Percentiles rank a stretch among this genome's conserved stretches.
These are phyloP conservation scores for Whitmania pigra DNA, from an alignment of 1,140 invertebrate genomes.

Conservation along the genomic window DNA sequence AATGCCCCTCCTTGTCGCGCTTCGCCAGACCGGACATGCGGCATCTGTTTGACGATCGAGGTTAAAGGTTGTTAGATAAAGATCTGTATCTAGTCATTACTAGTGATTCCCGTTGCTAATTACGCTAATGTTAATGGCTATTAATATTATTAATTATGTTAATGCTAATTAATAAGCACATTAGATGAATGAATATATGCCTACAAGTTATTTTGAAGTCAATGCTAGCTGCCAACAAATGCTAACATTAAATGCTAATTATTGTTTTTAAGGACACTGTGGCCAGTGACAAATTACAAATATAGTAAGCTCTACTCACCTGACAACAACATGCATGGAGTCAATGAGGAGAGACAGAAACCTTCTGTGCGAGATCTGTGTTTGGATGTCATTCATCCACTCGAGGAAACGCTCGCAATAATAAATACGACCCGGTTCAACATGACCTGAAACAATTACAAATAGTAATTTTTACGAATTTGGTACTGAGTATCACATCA, in stretches of 20 bases:
- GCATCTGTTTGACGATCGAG: slow-evolving; percentile 34
- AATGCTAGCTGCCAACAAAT: neutral
- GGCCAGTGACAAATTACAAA: neutral
- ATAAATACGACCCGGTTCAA: slow-evolving; percentile 52
- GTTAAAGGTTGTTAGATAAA: neutral
- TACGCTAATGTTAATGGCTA: no score
- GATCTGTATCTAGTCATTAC: no score
- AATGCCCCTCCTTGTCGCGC: slow-evolving; percentile 64
- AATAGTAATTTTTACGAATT: neutral
- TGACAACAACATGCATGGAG: slow-evolving; percentile 81
- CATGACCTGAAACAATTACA: slow-evolving; percentile 38
- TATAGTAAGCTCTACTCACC: slow-evolving; percentile 41
- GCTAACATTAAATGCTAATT: no score
- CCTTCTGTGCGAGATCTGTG: slow-evolving; percentile 77
- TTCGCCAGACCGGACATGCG: slow-evolving; percentile 61
- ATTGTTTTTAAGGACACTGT: no score
- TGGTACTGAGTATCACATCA: no score
- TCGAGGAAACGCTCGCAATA: slow-evolving; percentile 94
- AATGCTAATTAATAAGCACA: no score
- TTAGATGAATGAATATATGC: no score
- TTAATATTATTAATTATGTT: no score
- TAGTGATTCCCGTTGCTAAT: no score
- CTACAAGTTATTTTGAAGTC: neutral
- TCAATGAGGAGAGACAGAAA: slow-evolving; percentile 94
- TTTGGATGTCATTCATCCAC: slow-evolving; percentile 88